Base-by-base conservation (phyloP, 2,113 vertebrate genomes). In the Rhipidura dahli region DNA sequence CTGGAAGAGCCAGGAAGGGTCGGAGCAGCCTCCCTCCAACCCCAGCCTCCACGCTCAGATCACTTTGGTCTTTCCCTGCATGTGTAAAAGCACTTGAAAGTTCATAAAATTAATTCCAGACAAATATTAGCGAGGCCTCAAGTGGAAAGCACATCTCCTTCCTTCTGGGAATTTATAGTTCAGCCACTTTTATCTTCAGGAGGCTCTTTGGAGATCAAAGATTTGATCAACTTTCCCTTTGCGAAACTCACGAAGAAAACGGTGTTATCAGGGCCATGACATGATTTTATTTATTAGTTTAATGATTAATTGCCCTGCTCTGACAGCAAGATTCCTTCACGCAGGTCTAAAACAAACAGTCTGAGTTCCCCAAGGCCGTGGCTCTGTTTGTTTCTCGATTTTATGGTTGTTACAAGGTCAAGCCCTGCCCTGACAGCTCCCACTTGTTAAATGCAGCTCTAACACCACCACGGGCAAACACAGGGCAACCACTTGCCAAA, bases 101-200 rank as follows among this genome's bases (percentile, higher is more conserved):
- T 94, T 91, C 64, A 69, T 85, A 31, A 88, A 91, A 95, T 94
- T 85, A 93, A 96, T 92, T 96, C 79, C 85, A 93, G 90, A 95
- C 82, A 76, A 93, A 90, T 90, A 91, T 91, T 93, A 91, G 59
- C 0, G 33, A 94, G 70, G 87, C 90, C 76, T 94, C 94, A 94
- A 94, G 89, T 90, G 76, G 75, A 91, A 93, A 94, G 90, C 91
- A 93, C 85, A 96, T 88, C 87, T 89, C 40, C 66, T 85, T 79
- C 91, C 93, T 90, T 83, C 90, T 94, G 87, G 85, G 82, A 83
- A 93, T 94, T 91, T 91, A 89, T 42, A 76, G 93, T 88, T 87
- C 84, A 91, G 61, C 87, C 79, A 94, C 94, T 96, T 96, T 94
- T 70, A 96, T 95, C 93, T 94, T 90, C 2, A 2, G 54, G 87